phyloP scores from a whole-genome alignment of 2,797 vertebrate species.

The Acanthurus leucopareius region DNA sequence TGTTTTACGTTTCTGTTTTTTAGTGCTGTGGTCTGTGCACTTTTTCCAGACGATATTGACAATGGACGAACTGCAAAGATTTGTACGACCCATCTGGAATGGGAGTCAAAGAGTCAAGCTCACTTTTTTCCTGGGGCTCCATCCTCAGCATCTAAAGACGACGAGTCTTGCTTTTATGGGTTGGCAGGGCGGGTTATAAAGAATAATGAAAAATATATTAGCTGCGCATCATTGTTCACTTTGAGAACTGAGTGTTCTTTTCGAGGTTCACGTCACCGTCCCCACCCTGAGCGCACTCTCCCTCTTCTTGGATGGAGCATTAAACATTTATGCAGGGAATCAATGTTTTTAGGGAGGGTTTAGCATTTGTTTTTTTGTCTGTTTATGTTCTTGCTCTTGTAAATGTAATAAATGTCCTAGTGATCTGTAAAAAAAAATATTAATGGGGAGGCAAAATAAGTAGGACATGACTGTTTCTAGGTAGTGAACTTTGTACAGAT shows the following conservation, averaged over 20 bases:
- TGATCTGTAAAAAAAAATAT: conserved; percentile 86
- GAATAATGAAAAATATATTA: conserved; percentile 16
- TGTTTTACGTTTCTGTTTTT: conserved; percentile 35
- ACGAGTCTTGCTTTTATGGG: conserved; percentile 25
- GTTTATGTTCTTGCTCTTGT: conserved; percentile 85
- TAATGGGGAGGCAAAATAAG: conserved; percentile 36
- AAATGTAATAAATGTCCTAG: conserved; percentile 91
- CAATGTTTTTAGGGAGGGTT: conserved; percentile 58
- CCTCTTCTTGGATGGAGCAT: conserved; percentile 57
- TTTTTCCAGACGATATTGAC: conserved; percentile 41
- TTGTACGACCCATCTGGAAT: conserved; percentile 66
- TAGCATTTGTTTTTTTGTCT: conserved; percentile 78
- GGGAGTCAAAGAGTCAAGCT: conserved; percentile 27
- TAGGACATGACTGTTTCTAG: conserved; percentile 88
- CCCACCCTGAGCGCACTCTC: conserved; percentile 42
- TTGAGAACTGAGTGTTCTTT: conserved; percentile 42
- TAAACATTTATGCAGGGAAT: conserved; percentile 77
- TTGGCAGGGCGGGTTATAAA: neutral
- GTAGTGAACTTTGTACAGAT: conserved; percentile 89
- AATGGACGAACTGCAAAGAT: conserved; percentile 23
- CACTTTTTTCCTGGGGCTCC: no score
- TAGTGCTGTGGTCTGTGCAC: conserved; percentile 68
- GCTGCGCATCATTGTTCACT: conserved; percentile 52
- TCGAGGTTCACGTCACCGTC: conserved; percentile 35
- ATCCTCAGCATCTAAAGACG: conserved; percentile 19